Percentiles rank a stretch among this genome's conserved stretches.
phyloP scores from a whole-genome alignment of 2,888 invertebrate genomes.

The Liposcelis brunnea region DNA sequence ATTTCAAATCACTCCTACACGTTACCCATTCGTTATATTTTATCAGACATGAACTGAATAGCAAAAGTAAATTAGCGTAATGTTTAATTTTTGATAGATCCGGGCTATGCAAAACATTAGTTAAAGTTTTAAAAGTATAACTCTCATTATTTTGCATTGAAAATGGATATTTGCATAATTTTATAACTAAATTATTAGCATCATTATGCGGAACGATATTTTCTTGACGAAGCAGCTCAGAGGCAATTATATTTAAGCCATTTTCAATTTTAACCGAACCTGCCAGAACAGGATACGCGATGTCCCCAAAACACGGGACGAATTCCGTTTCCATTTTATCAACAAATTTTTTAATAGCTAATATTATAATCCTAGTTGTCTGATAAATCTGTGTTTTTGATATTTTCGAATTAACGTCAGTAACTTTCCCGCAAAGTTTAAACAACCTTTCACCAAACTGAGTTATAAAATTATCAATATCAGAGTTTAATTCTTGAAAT shows the following conservation, averaged over 20 bases:
- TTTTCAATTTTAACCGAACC: slow-evolving; percentile 48
- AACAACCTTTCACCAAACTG: not conserved
- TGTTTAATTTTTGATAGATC: too few species aligned
- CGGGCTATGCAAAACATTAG: too few species aligned
- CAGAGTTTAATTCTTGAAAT: not conserved
- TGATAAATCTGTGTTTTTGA: not conserved
- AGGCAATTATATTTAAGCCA: slow-evolving; percentile 32
- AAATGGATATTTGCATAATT: too few species aligned
- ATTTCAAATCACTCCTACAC: too few species aligned
- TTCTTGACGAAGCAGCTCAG: not conserved
- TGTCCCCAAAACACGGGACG: slow-evolving; percentile 55
- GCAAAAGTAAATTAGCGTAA: too few species aligned
- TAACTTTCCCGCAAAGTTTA: not conserved
- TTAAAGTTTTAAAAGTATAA: too few species aligned
- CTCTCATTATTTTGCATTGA: too few species aligned
- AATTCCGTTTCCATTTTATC: slow-evolving; percentile 36
- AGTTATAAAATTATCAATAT: not conserved
- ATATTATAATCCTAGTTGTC: not conserved
- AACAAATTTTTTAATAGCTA: slow-evolving; percentile 29
- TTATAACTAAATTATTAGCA: too few species aligned
- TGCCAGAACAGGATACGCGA: slow-evolving; percentile 51
- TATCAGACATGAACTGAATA: too few species aligned
- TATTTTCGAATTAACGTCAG: not conserved
- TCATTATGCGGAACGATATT: too few species aligned
- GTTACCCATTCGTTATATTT: too few species aligned